Conservation (phyloP, 2,888 invertebrate genomes). For the Himalopsyche tibetana region DNA sequence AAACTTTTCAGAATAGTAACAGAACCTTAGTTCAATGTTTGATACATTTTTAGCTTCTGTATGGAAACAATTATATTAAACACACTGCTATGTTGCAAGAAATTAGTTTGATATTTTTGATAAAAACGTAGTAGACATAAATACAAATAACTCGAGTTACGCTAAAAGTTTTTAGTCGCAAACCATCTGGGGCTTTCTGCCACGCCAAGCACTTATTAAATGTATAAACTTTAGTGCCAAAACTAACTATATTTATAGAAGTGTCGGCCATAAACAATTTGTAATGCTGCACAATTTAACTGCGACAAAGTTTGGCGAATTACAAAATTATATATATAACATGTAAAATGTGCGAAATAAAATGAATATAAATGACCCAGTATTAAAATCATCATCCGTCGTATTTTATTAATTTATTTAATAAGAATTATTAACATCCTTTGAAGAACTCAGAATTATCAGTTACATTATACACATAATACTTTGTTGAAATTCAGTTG, state of each 20-base stretch:
- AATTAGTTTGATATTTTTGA: conserved; percentile 26
- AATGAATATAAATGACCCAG: no score
- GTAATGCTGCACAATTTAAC: neutral
- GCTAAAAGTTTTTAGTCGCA: conserved; percentile 22
- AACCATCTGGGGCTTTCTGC: conserved; percentile 26
- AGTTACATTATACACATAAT: no score
- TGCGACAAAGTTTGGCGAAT: neutral
- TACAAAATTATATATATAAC: neutral
- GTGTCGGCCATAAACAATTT: neutral
- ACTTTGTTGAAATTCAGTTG: no score
- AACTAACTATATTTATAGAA: neutral
- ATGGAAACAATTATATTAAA: no score
- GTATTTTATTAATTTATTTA: no score
- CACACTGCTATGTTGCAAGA: neutral
- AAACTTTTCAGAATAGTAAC: no score
- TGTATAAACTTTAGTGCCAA: conserved; percentile 24
- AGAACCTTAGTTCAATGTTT: no score
- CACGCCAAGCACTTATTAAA: conserved; percentile 14
- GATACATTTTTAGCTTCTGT: neutral
- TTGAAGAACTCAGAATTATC: no score
- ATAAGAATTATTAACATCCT: no score
- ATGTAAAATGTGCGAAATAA: no score
- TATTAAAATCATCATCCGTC: no score
- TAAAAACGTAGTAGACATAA: conserved; percentile 10
- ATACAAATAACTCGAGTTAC: neutral